phyloP scores from a whole-genome alignment of 2,888 invertebrate species.

The Agrotis clavis region DNA sequence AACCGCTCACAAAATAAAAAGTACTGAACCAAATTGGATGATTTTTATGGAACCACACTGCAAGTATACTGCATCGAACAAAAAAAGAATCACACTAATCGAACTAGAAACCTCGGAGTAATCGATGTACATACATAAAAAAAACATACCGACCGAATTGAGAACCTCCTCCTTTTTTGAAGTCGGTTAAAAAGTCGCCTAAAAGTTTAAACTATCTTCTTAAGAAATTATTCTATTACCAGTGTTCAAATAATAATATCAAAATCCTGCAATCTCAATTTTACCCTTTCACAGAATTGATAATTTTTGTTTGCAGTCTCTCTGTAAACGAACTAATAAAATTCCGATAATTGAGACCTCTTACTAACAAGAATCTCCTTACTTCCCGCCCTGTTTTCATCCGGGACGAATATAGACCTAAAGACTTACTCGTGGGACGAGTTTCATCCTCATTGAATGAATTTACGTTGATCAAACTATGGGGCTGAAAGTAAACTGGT shows the following conservation, averaged over 20 bases:
- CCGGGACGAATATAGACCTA: conserved; percentile 34
- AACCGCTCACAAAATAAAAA: no score
- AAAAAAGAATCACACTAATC: no score
- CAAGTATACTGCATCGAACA: no score
- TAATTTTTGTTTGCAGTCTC: conserved; percentile 32
- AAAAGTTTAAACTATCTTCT: no score
- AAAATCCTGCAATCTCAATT: neutral
- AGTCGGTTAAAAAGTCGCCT: no score
- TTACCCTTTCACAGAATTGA: neutral
- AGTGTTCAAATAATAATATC: neutral
- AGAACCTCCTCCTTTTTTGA: no score
- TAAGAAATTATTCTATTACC: no score
- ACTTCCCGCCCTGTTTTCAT: conserved; percentile 21
- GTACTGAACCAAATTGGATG: no score
- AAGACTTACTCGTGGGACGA: conserved; percentile 8
- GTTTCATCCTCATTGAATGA: conserved; percentile 28
- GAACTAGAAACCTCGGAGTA: no score
- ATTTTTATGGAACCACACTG: no score
- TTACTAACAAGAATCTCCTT: conserved; percentile 37
- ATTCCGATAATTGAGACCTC: conserved; percentile 36
- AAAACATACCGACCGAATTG: no score
- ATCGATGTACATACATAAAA: no score
- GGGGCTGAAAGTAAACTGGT: neutral
- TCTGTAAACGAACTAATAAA: conserved; percentile 37
- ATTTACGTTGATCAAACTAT: conserved; percentile 15